A percentile compares a stretch with the other conserved stretches of the same genome.
phyloP scores from a whole-genome alignment of 2,888 invertebrate species.

The Elmis aenea region DNA sequence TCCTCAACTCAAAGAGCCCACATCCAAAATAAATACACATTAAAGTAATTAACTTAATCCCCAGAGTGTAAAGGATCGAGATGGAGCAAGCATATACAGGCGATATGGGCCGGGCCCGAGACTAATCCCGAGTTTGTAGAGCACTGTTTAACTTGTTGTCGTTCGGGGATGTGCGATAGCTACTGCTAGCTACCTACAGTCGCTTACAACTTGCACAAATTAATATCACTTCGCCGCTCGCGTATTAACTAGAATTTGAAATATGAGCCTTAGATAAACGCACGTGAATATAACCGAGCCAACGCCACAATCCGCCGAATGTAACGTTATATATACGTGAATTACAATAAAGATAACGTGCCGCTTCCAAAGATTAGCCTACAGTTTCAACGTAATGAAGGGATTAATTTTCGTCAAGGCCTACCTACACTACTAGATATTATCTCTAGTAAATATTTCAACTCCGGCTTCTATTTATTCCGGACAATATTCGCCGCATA shows the following conservation, averaged over 20 bases:
- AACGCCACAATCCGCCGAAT: constrained; percentile 21
- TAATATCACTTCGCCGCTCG: constrained; percentile 26
- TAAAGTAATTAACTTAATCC: constrained; percentile 30
- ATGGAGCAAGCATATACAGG: constrained; percentile 4
- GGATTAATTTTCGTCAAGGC: constrained; percentile 19
- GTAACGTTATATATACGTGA: constrained; percentile 18
- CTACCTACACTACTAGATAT: too few relatives aligned
- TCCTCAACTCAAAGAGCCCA: too few relatives aligned
- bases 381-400: constrained; percentile 18
- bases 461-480: too few relatives aligned
- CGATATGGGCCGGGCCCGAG: constrained; percentile 11
- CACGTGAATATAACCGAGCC: constrained; percentile 24
- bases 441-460: too few relatives aligned
- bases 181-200: constrained; percentile 19
- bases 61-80: constrained; percentile 21
- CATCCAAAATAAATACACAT: constrained; percentile 28
- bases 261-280: constrained; percentile 28
- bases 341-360: constrained; percentile 22
- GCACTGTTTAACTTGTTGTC: constrained; percentile 25
- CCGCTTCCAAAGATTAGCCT: constrained; percentile 20
- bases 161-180: constrained; percentile 26
- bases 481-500: too few relatives aligned
- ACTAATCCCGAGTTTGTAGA: constrained; percentile 20
- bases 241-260: constrained; percentile 28
- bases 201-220: constrained; percentile 23